Evolutionary conservation across 2,113 vertebrate species (phyloP), one percentile per base, ranked within the genome.

Genomic region (Orycteropus afer): DNA sequence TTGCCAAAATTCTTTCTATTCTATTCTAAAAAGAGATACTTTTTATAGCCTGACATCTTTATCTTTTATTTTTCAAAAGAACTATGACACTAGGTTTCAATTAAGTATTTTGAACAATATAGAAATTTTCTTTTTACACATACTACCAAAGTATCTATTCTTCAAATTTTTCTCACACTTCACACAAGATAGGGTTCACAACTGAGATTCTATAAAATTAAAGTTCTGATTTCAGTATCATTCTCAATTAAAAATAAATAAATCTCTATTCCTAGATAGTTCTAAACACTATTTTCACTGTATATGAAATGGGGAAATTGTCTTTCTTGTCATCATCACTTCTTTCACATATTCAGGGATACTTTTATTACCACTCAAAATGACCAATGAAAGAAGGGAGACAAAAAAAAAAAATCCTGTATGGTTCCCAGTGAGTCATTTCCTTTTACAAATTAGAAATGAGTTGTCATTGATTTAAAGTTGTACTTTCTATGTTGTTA

Each of bases 201-300:
- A 34, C 12, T 27, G n/a, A 93, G 32, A 59, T 27, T 94, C 32
- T 82, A 49, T 82, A 42, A 81, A 51, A 82, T 90, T 90, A 37
- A 83, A 49, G 57, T 92, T 83, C 29, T 86, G 37, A 84, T 89
- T 92, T 96, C 47, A 73, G 53, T 89, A 82, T n/a, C 27, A 55
- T 82, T 95, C 11, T 71, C 37, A 85, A 78, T 22, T 90, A 90
- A 87, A 34, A 45, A 57, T 55, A 95, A 85, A 86, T 90, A 76
- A 80, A 34, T 61, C 74, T 55, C 40, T 23, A 93, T 29, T 90
- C 2, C 34, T 61, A 94, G 32, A 89, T 73, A 86, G 74, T 86
- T 74, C 23, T 80, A 91, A 12, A 47, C 82, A 29, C 12, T 92
- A 27, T 81, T 76, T 40, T 15, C 53, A 42, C 27, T 77, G 2